A percentile compares a stretch with the other conserved stretches of the same genome.
These are phyloP conservation scores for Kuschelorhynchus macadamiae DNA, from an alignment of 2,888 invertebrate species.

Conservation along the genomic window DNA sequence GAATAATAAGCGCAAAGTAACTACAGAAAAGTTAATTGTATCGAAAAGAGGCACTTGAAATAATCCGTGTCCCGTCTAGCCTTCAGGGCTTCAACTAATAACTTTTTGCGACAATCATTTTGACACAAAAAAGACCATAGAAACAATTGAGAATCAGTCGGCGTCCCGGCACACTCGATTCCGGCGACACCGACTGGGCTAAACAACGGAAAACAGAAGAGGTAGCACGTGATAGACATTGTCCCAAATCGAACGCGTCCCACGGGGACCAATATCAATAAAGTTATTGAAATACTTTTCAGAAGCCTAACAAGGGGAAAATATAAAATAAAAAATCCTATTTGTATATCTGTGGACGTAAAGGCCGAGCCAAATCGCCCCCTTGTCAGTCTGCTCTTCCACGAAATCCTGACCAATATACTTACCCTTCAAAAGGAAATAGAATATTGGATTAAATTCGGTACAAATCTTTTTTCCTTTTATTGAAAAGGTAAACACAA, in stretches of 20 bases:
- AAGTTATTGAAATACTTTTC: slow-evolving; percentile 62
- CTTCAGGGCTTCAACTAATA: slow-evolving; percentile 61
- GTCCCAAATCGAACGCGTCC: slow-evolving; percentile 53
- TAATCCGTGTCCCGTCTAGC: slow-evolving; percentile 64
- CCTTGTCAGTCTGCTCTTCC: slow-evolving; percentile 52
- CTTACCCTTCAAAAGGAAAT: slow-evolving; percentile 48
- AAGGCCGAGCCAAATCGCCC: slow-evolving; percentile 51
- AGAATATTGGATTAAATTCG: slow-evolving; percentile 49
- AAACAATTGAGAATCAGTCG: slow-evolving; percentile 47
- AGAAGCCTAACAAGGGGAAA: slow-evolving; percentile 56
- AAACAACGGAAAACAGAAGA: slow-evolving; percentile 57
- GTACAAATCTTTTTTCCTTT: slow-evolving; percentile 47
- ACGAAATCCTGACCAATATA: slow-evolving; percentile 49
- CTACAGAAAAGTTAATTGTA: slow-evolving; percentile 43
- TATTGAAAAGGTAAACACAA: slow-evolving; percentile 49
- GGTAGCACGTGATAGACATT: slow-evolving; percentile 58
- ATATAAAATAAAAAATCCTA: slow-evolving; percentile 55
- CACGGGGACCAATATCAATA: slow-evolving; percentile 60
- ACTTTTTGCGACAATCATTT: slow-evolving; percentile 63
- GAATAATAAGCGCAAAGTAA: slow-evolving; percentile 35
- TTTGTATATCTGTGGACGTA: slow-evolving; percentile 49
- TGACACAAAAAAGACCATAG: slow-evolving; percentile 43
- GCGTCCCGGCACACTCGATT: slow-evolving; percentile 51
- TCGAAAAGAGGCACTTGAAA: slow-evolving; percentile 66
- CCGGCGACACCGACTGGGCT: slow-evolving; percentile 58